Conservation (phyloP, 2,888 invertebrate genomes). For the Chrysolina oricalcia region DNA sequence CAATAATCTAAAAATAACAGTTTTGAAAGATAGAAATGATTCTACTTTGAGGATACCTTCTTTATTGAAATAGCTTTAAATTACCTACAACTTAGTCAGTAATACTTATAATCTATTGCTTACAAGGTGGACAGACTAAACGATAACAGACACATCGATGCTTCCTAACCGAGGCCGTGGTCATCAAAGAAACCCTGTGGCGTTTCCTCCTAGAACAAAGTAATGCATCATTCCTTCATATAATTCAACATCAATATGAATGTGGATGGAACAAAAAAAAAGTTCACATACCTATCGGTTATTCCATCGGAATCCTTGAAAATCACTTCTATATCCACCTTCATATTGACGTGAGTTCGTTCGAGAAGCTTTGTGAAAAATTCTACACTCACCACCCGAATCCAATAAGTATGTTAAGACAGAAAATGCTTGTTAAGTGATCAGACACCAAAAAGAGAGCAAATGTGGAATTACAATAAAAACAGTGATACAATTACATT, state of each 20-base stretch:
- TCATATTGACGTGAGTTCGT: conserved; percentile 57
- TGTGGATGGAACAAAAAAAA: conserved; percentile 60
- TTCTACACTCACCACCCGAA: conserved; percentile 7
- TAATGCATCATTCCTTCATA: conserved; percentile 57
- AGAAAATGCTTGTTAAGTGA: not conserved
- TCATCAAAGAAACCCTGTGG: conserved; percentile 99
- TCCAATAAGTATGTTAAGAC: not conserved
- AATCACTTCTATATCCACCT: conserved; percentile 57
- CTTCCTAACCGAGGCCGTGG: conserved; percentile 92
- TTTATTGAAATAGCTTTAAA: not conserved
- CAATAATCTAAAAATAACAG: no score
- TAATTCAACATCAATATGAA: conserved; percentile 63
- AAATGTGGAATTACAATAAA: not conserved
- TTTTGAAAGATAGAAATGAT: no score
- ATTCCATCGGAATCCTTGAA: conserved; percentile 31
- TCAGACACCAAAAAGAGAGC: not conserved
- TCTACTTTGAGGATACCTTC: not conserved
- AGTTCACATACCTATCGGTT: conserved; percentile 54
- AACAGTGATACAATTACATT: not conserved
- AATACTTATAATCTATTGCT: conserved; percentile 20
- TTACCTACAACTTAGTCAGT: not conserved
- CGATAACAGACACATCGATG: not conserved
- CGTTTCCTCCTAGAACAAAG: conserved; percentile 97
- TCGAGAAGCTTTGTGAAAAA: conserved; percentile 28
- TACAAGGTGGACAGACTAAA: not conserved